Evolutionary conservation across 1,140 invertebrate genomes (phyloP).

Genomic region (Bombus waltoni): DNA sequence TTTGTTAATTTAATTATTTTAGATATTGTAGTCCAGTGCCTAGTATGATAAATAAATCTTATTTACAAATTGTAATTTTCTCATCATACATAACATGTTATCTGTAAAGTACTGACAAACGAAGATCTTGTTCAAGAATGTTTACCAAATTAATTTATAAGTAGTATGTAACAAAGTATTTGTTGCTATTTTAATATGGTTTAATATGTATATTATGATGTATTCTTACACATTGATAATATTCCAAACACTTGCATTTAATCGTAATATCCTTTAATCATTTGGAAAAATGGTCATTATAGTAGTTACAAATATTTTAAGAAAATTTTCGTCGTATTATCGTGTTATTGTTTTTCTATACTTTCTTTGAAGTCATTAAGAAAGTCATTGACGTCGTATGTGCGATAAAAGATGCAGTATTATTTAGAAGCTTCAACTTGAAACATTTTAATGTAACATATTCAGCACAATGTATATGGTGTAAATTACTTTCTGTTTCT

Average conservation of each 20-base stretch:
- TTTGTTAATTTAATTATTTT: constrained; percentile 12
- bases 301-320: constrained; percentile 32
- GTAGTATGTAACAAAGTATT: constrained; percentile 28
- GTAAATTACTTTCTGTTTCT: background rate
- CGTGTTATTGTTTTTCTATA: constrained; percentile 1
- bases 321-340: background rate
- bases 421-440: background rate
- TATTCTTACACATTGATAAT: constrained; percentile 3
- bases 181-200: constrained; percentile 3
- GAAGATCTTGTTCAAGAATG: constrained; percentile 23
- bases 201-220: constrained; percentile 23
- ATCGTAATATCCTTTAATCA: background rate
- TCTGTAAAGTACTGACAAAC: constrained; percentile 6
- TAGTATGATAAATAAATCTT: constrained; percentile 44
- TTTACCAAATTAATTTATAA: constrained; percentile 35
- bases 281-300: constrained; percentile 19
- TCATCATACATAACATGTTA: background rate
- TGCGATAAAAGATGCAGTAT: background rate
- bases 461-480: background rate
- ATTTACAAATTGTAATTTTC: constrained; percentile 28
- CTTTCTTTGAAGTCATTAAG: background rate
- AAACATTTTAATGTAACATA: background rate
- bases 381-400: background rate
- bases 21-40: constrained; percentile 52
- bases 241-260: constrained; percentile 17